Base-by-base conservation (phyloP, 2,113 vertebrate genomes). In the Anhinga anhinga region DNA sequence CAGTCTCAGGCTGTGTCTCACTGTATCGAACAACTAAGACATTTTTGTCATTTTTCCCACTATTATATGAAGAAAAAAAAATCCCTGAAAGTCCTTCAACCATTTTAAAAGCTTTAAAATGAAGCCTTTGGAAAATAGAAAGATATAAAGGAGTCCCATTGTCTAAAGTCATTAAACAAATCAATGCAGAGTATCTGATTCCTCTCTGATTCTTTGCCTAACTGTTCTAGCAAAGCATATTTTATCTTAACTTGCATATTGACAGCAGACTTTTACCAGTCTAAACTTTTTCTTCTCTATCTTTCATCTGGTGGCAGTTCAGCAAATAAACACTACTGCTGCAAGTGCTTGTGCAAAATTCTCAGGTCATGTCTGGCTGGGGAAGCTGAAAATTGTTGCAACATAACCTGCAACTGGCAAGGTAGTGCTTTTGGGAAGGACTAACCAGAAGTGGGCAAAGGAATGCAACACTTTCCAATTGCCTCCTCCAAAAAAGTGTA, bases 391-490 rank as follows among this genome's bases (percentile, higher is more conserved):
- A 58, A 32, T 47, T 52, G 17, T 77, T 96, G 53, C 87, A 59
- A 22, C 53, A 26, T 14, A 45, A 30, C 40, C 36, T 80, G 47
- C 4, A 0, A 45, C n/a, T 50, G 66, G 20, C 40, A 73, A 42
- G 0, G 0, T 10, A 44, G 8, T 49, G 45, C 40, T 82, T 72
- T 70, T 42, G 49, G 79, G 67, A 72, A 88, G 19, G 36, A 29
- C 44, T 65, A 50, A 32, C 5, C 29, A 70, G 40, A 81, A 80
- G 11, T 10, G 13, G 45, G 53, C 58, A 83, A 77, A 80, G 29
- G 59, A 62, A 80, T 34, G 44, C 0, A 0, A 45, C 0, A 0
- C 21, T 89, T 74, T 85, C 61, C 19, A 90, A 7, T 11, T 76
- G 2, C 3, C 44, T 67, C 18, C 66, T 91, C 55, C 13, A 63